Evolutionary conservation across 1,140 invertebrate genomes (phyloP), one percentile per base, ranked within the genome.

Genomic region (Drosophila jambulina): DNA sequence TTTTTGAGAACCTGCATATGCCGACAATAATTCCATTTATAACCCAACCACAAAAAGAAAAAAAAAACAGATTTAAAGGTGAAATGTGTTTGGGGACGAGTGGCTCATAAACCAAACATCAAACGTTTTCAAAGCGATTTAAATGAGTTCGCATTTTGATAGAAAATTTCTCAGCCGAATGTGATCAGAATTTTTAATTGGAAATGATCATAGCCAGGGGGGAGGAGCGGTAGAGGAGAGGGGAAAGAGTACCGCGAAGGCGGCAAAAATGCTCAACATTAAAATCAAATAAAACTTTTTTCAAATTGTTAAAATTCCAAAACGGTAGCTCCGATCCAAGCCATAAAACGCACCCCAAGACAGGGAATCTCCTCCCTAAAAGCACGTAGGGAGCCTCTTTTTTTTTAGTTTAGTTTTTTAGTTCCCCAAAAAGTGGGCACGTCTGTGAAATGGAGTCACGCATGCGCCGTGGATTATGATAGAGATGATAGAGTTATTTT

Each of bases 131-230:
- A 43, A 53, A 75, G 83, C 80, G 68, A 88, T 80, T 87, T 77
- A 87, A 87, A 88, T 80, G 80, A 80, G 83, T 83, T 86, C 82
- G 80, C 71, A 74, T 79, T 87, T 87, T 80, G 80, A 83, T 87
- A 87, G 83, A 87, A 87, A 88, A 83, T 83, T 80, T 63, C 51
- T 78, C 38, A 61, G 36, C 6, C 21, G 48, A 58, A 67, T 82
- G 62, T 32, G 76, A 46, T 27, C 43, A 25, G 83, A 83, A 86
- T 86, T 42, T 40, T 60, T 76, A 49, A 77, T 77, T 77, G 19
- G n/a, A 13, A 19, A 3, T 17, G 13, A 38, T 38, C 10, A 49
- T 19, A 27, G 8, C 1, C 1, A 1, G 0, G 4, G 21, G 21
- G 45, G 15, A 2, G 15, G 4, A 9, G 23, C n/a, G 17, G 15